These are phyloP conservation scores for Cerastis leucographa DNA, from an alignment of 2,888 invertebrate genomes.

Conservation along the genomic window DNA sequence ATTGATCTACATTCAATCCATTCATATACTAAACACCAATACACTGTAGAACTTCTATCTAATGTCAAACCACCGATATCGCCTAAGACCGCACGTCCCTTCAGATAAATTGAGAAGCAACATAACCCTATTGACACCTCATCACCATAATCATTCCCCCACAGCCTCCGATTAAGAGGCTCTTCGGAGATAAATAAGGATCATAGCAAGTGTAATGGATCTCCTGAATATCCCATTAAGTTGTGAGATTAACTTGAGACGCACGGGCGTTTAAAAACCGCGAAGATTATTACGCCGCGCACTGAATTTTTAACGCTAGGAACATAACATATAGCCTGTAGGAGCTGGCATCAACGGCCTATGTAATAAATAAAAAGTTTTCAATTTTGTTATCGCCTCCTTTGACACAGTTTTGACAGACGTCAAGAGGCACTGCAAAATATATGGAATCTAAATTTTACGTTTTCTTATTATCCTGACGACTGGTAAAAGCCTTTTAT, in stretches of 20 bases:
- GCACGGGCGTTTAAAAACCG: not conserved
- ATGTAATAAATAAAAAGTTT: too few relatives aligned
- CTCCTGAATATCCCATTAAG: constrained; percentile 38
- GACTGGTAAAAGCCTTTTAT: too few relatives aligned
- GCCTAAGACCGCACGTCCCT: not conserved
- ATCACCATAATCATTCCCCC: constrained; percentile 32
- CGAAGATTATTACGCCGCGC: not conserved
- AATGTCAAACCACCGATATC: not conserved
- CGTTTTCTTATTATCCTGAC: too few relatives aligned
- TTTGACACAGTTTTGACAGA: too few relatives aligned
- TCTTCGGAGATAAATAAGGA: constrained; percentile 34
- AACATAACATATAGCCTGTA: too few relatives aligned
- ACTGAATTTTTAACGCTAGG: not conserved
- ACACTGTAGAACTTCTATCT: not conserved
- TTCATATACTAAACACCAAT: not conserved
- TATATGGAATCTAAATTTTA: too few relatives aligned
- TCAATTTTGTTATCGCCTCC: too few relatives aligned
- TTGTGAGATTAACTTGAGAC: constrained; percentile 15
- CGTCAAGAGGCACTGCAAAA: too few relatives aligned
- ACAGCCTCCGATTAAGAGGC: constrained; percentile 25
- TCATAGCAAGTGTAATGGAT: constrained; percentile 30
- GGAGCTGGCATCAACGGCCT: too few relatives aligned
- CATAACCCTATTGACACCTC: constrained; percentile 38
- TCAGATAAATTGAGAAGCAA: constrained; percentile 35
- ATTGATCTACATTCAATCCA: constrained; percentile 17